Conservation (phyloP, 2,888 invertebrate genomes). For the Mimas tiliae region DNA sequence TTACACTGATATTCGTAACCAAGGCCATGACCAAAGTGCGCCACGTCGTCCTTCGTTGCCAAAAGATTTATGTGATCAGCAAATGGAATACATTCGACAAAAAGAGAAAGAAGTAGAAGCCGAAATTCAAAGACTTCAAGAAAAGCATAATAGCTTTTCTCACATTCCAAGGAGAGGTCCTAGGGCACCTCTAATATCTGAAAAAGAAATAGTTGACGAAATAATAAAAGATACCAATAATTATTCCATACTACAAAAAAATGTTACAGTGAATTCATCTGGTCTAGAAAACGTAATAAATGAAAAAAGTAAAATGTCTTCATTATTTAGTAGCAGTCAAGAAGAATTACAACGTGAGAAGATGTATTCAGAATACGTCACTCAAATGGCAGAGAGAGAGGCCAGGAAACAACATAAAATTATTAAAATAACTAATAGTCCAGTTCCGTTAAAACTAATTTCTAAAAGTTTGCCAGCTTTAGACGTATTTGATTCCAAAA, state of each 20-base stretch:
- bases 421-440: slow-evolving; percentile 89
- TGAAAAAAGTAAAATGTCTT: slow-evolving; percentile 59
- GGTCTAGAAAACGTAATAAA: slow-evolving; percentile 45
- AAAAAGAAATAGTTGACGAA: slow-evolving; percentile 58
- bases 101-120: slow-evolving; percentile 88
- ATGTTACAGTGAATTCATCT: slow-evolving; percentile 60
- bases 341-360: slow-evolving; percentile 90
- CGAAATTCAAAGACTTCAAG: slow-evolving; percentile 87
- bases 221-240: slow-evolving; percentile 58
- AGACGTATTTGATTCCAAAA: slow-evolving; percentile 66
- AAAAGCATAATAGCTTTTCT: slow-evolving; percentile 67
- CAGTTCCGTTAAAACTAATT: slow-evolving; percentile 50
- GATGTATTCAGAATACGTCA: slow-evolving; percentile 94
- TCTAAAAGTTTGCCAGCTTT: slow-evolving; percentile 72
- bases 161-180: slow-evolving; percentile 55
- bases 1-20: slow-evolving; percentile 60
- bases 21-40: slow-evolving; percentile 43
- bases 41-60: slow-evolving; percentile 86
- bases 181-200: slow-evolving; percentile 70
- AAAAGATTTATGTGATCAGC: slow-evolving; percentile 86
- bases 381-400: slow-evolving; percentile 90
- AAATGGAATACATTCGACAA: slow-evolving; percentile 87
- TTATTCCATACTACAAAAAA: slow-evolving; percentile 73
- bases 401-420: slow-evolving; percentile 92
- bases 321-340: slow-evolving; percentile 86